A percentile compares a stretch with the other conserved stretches of the same genome.
Evolutionary conservation across 2,888 invertebrate genomes (phyloP).

Genomic region (Andrena bicolor): DNA sequence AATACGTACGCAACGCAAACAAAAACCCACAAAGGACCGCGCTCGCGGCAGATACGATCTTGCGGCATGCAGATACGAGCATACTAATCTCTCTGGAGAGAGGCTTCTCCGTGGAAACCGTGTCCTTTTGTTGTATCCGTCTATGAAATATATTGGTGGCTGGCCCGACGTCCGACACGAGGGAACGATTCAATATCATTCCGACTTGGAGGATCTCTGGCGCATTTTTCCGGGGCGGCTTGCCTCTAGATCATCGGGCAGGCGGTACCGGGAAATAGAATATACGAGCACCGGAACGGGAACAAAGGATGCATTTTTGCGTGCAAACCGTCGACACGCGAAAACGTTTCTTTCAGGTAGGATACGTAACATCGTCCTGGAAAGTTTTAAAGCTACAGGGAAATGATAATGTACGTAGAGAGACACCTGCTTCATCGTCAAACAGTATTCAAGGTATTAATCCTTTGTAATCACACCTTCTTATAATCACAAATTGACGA

Average conservation of each 20-base stretch:
- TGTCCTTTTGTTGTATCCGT: constrained; percentile 77
- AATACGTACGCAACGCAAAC: constrained; percentile 81
- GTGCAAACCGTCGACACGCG: constrained; percentile 23
- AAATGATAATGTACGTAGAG: not conserved
- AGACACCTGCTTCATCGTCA: not conserved
- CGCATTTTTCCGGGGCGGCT: constrained; percentile 57
- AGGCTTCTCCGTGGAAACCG: constrained; percentile 69
- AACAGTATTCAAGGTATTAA: not conserved
- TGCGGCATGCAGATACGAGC: constrained; percentile 83
- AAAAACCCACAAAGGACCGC: constrained; percentile 83
- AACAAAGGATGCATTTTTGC: constrained; percentile 61
- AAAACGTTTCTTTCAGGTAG: constrained; percentile 30
- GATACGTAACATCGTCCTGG: not conserved
- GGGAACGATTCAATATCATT: constrained; percentile 79
- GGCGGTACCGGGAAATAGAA: constrained; percentile 47
- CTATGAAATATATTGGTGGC: constrained; percentile 79
- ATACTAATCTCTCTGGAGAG: constrained; percentile 80
- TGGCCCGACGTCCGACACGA: constrained; percentile 67
- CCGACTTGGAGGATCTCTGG: constrained; percentile 60
- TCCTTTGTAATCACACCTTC: too few relatives aligned
- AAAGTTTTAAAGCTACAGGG: not conserved
- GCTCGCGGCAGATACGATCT: constrained; percentile 83
- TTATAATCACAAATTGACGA: too few relatives aligned
- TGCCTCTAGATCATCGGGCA: constrained; percentile 53
- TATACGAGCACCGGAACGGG: constrained; percentile 36